Evolutionary conservation across 2,888 invertebrate species (phyloP).

Genomic region (Hanleya hanleyi): DNA sequence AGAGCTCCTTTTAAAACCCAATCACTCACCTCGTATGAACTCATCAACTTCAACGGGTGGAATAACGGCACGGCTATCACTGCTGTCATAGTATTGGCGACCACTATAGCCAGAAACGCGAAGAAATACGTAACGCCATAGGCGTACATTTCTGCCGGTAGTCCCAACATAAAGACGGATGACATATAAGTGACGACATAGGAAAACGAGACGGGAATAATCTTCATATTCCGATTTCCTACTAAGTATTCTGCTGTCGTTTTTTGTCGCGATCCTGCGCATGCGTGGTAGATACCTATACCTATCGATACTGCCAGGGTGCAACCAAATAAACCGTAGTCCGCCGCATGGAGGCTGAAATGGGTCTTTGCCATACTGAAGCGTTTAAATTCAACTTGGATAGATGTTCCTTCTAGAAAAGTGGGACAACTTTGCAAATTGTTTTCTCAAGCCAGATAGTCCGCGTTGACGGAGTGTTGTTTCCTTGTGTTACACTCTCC

Average conservation of each 20-base stretch:
- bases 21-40: neutral
- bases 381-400: too few relatives aligned
- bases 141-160: conserved; percentile 3
- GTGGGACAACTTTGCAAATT: too few relatives aligned
- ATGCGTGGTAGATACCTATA: conserved; percentile 12
- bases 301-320: neutral
- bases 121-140: neutral
- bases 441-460: too few relatives aligned
- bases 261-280: conserved; percentile 2
- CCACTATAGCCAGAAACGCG: neutral
- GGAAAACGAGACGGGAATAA: neutral
- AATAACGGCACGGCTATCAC: neutral
- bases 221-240: neutral
- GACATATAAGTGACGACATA: conserved; percentile 4
- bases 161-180: conserved; percentile 8
- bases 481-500: too few relatives aligned
- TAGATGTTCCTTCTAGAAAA: too few relatives aligned
- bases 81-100: neutral
- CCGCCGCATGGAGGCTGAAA: neutral
- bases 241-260: conserved; percentile 6
- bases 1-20: too few relatives aligned
- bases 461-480: too few relatives aligned
- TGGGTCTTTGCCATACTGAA: neutral
- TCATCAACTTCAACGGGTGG: neutral
- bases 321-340: neutral